These are phyloP conservation scores for Eucera pruinosa DNA, from an alignment of 2,888 invertebrate genomes.

Conservation along the genomic window DNA sequence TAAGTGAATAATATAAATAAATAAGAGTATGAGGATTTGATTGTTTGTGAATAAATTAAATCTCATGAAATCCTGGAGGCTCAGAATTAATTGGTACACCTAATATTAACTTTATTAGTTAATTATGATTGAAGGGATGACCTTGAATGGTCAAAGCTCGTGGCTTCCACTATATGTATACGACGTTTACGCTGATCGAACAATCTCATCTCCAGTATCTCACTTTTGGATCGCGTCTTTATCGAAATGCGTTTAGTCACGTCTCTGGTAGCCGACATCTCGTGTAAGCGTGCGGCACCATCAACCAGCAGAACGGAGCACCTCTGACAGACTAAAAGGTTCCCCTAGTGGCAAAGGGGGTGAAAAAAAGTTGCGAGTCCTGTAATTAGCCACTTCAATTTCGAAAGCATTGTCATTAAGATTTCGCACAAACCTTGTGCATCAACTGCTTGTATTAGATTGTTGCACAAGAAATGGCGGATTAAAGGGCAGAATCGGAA, in stretches of 20 bases:
- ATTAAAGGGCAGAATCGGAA: no score
- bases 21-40: no score
- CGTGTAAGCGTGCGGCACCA: slow-evolving; percentile 35
- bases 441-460: background rate
- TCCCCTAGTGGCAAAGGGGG: slow-evolving; percentile 3
- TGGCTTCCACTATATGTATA: background rate
- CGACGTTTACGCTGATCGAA: slow-evolving; percentile 27
- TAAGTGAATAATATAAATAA: no score
- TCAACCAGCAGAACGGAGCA: slow-evolving; percentile 18
- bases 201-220: slow-evolving; percentile 44
- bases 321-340: slow-evolving; percentile 46
- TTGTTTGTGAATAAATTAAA: no score
- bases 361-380: slow-evolving; percentile 27
- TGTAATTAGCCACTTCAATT: slow-evolving; percentile 34
- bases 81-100: no score
- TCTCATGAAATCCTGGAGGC: no score
- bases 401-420: slow-evolving; percentile 23
- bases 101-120: no score
- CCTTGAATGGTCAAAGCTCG: background rate
- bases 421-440: background rate
- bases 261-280: slow-evolving; percentile 30
- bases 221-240: slow-evolving; percentile 53
- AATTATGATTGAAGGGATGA: no score
- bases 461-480: no score
- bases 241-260: slow-evolving; percentile 63